These are phyloP conservation scores for Hozukius guyotensis DNA, from an alignment of 2,797 vertebrate species.

Conservation along the genomic window DNA sequence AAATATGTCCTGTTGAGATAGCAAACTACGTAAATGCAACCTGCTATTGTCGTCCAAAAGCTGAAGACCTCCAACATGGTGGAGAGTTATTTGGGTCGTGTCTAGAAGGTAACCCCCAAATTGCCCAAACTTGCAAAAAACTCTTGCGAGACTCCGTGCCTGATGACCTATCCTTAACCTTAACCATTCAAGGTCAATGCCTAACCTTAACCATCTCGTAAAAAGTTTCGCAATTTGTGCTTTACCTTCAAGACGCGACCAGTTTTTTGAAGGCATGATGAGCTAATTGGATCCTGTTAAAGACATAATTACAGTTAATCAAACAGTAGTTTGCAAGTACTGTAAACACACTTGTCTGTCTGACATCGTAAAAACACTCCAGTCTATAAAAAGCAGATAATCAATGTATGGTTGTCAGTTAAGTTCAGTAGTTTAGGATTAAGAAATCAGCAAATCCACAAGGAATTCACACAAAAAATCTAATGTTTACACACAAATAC, in stretches of 20 bases:
- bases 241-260: neutral
- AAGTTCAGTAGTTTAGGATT: neutral
- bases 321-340: conserved; percentile 2
- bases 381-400: neutral
- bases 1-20: neutral
- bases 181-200: too few species aligned
- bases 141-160: too few species aligned
- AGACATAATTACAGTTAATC: neutral
- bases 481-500: conserved; percentile 17
- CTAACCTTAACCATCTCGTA: too few species aligned
- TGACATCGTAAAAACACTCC: conserved; percentile 44
- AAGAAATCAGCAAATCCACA: neutral
- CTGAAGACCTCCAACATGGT: neutral
- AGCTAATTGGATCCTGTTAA: neutral
- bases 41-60: neutral
- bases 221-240: neutral
- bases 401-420: neutral
- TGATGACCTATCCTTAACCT: too few species aligned
- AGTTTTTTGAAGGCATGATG: neutral
- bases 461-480: neutral
- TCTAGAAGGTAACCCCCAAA: neutral
- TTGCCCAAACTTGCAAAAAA: neutral
- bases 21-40: neutral
- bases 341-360: neutral
- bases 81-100: neutral